phyloP scores from a whole-genome alignment of 1,140 invertebrate species.

The Papilio machaon region DNA sequence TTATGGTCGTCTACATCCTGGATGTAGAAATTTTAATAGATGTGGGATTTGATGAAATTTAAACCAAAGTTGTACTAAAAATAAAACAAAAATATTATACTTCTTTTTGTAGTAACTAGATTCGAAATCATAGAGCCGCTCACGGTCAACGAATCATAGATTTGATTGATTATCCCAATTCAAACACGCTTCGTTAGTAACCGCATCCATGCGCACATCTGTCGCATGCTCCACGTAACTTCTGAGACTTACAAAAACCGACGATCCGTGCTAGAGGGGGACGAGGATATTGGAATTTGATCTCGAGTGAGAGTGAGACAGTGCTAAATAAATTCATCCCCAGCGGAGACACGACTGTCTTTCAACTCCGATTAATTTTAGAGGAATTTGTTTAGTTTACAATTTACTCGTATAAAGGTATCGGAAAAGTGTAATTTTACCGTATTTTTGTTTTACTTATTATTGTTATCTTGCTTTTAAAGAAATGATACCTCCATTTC shows the following conservation, averaged over 20 bases:
- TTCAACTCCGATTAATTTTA: slow-evolving; percentile 67
- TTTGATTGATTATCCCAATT: slow-evolving; percentile 79
- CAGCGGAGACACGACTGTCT: slow-evolving; percentile 58
- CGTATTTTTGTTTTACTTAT: neutral
- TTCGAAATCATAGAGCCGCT: slow-evolving; percentile 58
- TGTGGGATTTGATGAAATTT: neutral
- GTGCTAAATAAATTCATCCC: slow-evolving; percentile 62
- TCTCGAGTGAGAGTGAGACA: slow-evolving; percentile 50
- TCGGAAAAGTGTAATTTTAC: neutral
- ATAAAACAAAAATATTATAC: neutral
- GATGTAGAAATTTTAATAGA: neutral
- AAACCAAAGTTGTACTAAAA: neutral
- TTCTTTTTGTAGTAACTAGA: slow-evolving; percentile 23
- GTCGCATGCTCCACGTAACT: slow-evolving; percentile 76
- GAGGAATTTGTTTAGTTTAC: slow-evolving; percentile 47
- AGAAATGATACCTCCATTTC: neutral
- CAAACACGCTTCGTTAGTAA: slow-evolving; percentile 75
- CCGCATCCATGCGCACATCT: slow-evolving; percentile 78
- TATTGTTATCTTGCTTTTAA: neutral
- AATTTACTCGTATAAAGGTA: neutral
- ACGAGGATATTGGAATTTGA: slow-evolving; percentile 49
- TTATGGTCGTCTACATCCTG: neutral
- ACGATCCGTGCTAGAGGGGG: slow-evolving; percentile 61
- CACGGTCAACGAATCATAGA: slow-evolving; percentile 75
- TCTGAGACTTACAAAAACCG: slow-evolving; percentile 77